These are phyloP conservation scores for Apotomis turbidana DNA, from an alignment of 2,888 invertebrate genomes.

Conservation along the genomic window DNA sequence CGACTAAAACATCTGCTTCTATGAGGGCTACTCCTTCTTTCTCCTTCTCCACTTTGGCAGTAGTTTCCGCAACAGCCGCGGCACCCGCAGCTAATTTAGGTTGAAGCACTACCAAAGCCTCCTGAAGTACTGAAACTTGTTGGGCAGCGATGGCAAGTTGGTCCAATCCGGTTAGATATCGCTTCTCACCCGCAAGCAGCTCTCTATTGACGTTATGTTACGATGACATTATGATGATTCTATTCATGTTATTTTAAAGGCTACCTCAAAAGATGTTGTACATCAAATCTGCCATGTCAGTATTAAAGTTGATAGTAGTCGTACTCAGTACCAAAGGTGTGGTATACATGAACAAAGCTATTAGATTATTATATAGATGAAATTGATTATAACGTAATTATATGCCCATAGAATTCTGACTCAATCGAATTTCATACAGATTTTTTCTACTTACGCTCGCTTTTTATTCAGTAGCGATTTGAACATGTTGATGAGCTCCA, in stretches of 20 bases:
- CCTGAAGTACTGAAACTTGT: conserved; percentile 92
- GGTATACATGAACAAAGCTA: no score
- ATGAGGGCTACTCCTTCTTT: conserved; percentile 93
- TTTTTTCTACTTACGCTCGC: conserved; percentile 83
- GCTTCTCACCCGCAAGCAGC: conserved; percentile 86
- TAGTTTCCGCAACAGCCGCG: conserved; percentile 93
- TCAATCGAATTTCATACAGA: no score
- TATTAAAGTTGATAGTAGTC: no score
- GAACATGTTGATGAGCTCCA: conserved; percentile 96
- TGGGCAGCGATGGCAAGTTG: conserved; percentile 93
- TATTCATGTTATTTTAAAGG: no score
- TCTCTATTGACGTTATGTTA: conserved; percentile 73
- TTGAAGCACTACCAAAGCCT: conserved; percentile 91
- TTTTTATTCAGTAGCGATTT: conserved; percentile 90
- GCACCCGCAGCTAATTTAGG: conserved; percentile 94
- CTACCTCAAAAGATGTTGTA: no score
- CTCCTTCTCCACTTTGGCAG: conserved; percentile 94
- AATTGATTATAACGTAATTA: no score
- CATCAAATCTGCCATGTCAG: no score
- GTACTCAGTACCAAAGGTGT: no score
- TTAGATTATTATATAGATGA: no score
- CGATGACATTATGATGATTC: no score
- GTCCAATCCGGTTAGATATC: conserved; percentile 94
- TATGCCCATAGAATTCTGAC: not conserved
- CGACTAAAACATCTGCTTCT: conserved; percentile 90